phyloP scores from a whole-genome alignment of 2,797 vertebrate genomes.

The Sebastes ruberrimus region DNA sequence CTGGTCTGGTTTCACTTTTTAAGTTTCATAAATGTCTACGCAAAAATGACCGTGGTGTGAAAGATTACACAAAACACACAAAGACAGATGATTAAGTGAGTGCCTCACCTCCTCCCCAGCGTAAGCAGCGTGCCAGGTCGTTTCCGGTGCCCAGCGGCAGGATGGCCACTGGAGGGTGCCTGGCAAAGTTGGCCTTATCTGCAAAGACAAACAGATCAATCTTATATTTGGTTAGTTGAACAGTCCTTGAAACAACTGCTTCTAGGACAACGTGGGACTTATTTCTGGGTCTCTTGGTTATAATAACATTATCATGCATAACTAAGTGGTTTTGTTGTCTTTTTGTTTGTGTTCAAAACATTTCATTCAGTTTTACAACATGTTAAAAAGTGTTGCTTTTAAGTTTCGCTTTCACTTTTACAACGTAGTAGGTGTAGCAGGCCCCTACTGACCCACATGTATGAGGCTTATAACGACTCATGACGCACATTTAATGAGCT shows the following conservation, averaged over 20 bases:
- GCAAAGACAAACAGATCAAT: constrained; percentile 34
- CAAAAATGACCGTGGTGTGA: background rate
- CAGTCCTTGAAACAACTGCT: background rate
- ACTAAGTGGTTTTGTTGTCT: too few relatives aligned
- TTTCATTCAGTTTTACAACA: too few relatives aligned
- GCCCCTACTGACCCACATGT: too few relatives aligned
- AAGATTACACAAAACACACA: constrained; percentile 9
- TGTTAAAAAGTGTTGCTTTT: too few relatives aligned
- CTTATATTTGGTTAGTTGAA: background rate
- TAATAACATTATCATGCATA: background rate
- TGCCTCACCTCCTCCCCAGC: constrained; percentile 95
- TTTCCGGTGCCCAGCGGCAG: constrained; percentile 95
- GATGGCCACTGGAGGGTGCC: constrained; percentile 90
- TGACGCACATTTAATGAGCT: background rate
- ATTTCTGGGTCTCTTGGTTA: background rate
- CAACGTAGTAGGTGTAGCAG: too few relatives aligned
- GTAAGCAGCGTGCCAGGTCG: constrained; percentile 93
- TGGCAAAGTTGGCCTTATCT: constrained; percentile 90
- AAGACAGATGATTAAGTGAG: background rate
- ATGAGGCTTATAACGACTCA: too few relatives aligned
- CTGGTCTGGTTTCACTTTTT: background rate
- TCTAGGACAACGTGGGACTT: background rate
- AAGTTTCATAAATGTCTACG: background rate
- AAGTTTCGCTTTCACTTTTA: too few relatives aligned
- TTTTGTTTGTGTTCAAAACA: too few relatives aligned